These are phyloP conservation scores for Pipistrellus nathusii DNA, from an alignment of 2,797 vertebrate species.

Conservation along the genomic window DNA sequence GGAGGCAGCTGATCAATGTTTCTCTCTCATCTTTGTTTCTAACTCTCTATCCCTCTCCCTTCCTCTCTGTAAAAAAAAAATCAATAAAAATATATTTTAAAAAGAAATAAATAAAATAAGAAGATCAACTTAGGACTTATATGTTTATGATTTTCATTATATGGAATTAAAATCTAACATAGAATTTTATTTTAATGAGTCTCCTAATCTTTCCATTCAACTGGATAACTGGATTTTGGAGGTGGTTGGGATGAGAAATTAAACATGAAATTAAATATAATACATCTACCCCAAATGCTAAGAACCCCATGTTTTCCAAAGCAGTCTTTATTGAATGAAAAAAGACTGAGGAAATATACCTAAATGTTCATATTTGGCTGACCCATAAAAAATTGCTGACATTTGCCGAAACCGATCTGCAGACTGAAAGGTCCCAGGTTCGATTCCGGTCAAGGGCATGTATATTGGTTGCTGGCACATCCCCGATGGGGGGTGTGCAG, in stretches of 20 bases:
- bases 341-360: not conserved
- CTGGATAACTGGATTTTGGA: not conserved
- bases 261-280: conserved; percentile 40
- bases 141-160: conserved; percentile 23
- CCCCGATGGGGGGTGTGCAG: too few species aligned
- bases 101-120: not conserved
- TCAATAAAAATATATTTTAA: too few species aligned
- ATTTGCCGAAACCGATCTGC: too few species aligned
- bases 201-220: not conserved
- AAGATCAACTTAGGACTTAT: not conserved
- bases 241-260: not conserved
- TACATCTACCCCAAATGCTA: not conserved
- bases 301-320: not conserved
- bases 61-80: too few species aligned
- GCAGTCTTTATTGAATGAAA: not conserved
- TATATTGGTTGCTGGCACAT: too few species aligned
- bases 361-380: conserved; percentile 9
- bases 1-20: too few species aligned
- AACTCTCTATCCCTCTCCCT: too few species aligned
- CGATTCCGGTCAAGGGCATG: too few species aligned
- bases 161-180: not conserved
- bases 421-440: too few species aligned
- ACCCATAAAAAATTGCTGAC: not conserved
- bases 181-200: not conserved
- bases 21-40: too few species aligned